These are phyloP conservation scores for Zosterops hypoxanthus DNA, from an alignment of 2,113 vertebrate species.

Conservation along the genomic window DNA sequence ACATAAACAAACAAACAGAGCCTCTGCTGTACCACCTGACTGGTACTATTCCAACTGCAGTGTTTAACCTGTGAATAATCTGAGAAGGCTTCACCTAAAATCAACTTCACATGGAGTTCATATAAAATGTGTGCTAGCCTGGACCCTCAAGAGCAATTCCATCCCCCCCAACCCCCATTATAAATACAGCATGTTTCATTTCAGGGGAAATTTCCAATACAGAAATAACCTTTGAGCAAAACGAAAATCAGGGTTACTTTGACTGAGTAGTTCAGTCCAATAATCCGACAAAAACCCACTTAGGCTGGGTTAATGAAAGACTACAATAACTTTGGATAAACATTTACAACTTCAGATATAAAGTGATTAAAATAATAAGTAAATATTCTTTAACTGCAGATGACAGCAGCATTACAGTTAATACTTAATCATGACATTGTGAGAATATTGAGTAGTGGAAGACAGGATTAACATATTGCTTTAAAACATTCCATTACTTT, in stretches of 20 bases:
- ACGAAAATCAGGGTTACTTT: background rate
- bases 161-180: no score
- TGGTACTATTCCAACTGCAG: background rate
- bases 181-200: background rate
- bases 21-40: background rate
- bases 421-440: slow-evolving; percentile 75
- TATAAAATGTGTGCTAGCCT: background rate
- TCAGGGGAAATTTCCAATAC: background rate
- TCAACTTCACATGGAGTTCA: background rate
- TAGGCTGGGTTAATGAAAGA: background rate
- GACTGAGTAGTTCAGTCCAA: background rate
- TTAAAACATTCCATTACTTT: slow-evolving; percentile 84
- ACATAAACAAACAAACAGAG: background rate
- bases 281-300: background rate
- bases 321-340: background rate
- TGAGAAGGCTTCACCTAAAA: background rate
- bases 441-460: slow-evolving; percentile 78
- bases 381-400: slow-evolving; percentile 60
- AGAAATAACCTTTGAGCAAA: background rate
- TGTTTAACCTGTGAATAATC: background rate
- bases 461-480: slow-evolving; percentile 81
- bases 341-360: background rate
- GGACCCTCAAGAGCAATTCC: background rate
- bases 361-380: slow-evolving; percentile 24
- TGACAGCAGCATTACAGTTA: slow-evolving; percentile 74